Conservation (phyloP, 2,888 invertebrate species). For the Tetragonisca angustula region DNA sequence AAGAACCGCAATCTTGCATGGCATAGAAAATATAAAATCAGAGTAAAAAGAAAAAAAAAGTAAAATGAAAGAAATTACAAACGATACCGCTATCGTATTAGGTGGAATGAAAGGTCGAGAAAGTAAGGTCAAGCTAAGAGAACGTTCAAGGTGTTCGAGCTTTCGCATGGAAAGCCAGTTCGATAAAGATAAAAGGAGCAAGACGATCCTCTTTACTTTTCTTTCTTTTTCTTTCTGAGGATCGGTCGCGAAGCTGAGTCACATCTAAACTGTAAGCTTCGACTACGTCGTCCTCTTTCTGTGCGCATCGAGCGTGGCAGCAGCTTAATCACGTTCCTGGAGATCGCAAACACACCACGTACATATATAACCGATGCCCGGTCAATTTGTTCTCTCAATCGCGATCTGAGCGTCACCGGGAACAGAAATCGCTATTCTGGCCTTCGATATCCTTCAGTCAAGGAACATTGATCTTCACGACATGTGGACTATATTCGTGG, state of each 20-base stretch:
- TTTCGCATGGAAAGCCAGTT: conserved; percentile 22
- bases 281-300: conserved; percentile 64
- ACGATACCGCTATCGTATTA: conserved; percentile 24
- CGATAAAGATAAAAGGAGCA: conserved; percentile 19
- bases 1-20: neutral
- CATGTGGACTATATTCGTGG: conserved; percentile 46
- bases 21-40: neutral
- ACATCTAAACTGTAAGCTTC: conserved; percentile 40
- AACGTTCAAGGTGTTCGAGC: conserved; percentile 30
- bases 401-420: conserved; percentile 42
- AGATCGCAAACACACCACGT: conserved; percentile 72
- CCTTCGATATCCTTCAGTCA: neutral
- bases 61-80: conserved; percentile 7
- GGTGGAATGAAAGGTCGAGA: conserved; percentile 1
- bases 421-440: conserved; percentile 18
- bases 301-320: conserved; percentile 67
- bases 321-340: conserved; percentile 71
- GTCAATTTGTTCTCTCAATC: conserved; percentile 68
- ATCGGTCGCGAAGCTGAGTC: conserved; percentile 53
- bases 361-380: conserved; percentile 75
- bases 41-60: neutral
- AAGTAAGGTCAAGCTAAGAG: neutral
- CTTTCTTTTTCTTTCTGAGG: conserved; percentile 11
- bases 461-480: neutral
- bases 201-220: conserved; percentile 33